Evolutionary conservation across 1,140 invertebrate genomes (phyloP), one percentile per base, ranked within the genome.

Genomic region (Aphelinus certus): DNA sequence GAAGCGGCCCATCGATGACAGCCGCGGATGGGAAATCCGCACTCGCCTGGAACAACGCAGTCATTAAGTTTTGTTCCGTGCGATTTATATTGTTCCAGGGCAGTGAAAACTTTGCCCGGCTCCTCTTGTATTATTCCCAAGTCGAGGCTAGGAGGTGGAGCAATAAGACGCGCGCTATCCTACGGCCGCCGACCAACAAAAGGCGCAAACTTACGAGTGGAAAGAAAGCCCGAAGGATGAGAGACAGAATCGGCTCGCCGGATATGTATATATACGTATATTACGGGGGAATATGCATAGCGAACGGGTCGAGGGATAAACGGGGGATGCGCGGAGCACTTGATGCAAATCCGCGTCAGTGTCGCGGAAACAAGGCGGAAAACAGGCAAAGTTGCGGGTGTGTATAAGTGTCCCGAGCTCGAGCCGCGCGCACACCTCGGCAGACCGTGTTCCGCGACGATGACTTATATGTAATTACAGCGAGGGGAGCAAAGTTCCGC

Each of bases 351-450:
- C 49, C 42, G 49, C 65, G 72, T 71, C 58, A 49, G 47, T 71
- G 49, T 71, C n/a, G 65, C 6, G 56, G 65, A 68, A 74, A 74
- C 72, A 74, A 74, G 65, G 53, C 45, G 58, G 65, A 74, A 74
- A 74, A 56, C 65, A 68, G 57, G 64, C 46, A 55, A 68, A 74
- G 57, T 55, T 74, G 64, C 57, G n/a, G 57, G n/a, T 5, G n/a
- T 3, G 55, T 56, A 56, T 7, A 26, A 60, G 56, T 61, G 43
- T 26, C 3, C 56, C n/a, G 3, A 26, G 26, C 42, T 58, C 7
- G 10, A 45, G 2, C 58, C 46, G 7, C 62, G 49, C 47, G 46
- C 7, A 5, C 26, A 1, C 47, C 43, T 7, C 55, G 47, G 5
- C 66, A 26, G 26, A 26, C n/a, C n/a, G n/a, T n/a, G 26, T 26